Conservation (phyloP, 2,888 invertebrate genomes). For the Ashinkailepas kermadecensis region DNA sequence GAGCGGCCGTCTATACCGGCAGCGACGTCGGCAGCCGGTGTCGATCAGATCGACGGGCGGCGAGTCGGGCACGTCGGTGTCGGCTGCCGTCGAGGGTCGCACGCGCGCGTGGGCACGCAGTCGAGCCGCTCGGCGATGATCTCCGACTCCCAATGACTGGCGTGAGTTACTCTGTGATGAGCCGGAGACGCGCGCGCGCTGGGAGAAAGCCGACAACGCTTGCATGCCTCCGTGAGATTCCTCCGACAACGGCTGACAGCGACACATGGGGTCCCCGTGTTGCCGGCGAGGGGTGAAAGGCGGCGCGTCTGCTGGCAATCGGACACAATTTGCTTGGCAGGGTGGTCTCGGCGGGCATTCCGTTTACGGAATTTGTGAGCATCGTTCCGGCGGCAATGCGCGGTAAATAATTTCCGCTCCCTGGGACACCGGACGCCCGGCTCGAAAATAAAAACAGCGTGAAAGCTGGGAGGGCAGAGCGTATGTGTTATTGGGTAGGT, state of each 20-base stretch:
- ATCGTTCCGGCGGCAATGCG: neutral
- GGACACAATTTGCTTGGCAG: constrained; percentile 14
- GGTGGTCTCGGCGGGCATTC: constrained; percentile 20
- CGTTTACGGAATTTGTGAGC: constrained; percentile 18
- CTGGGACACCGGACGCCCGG: neutral
- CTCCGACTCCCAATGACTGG: no score
- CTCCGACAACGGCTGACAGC: neutral
- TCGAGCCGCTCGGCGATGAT: no score
- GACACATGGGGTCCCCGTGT: neutral
- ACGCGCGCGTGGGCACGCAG: no score
- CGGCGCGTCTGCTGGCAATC: neutral
- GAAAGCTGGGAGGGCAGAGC: no score
- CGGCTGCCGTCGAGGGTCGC: neutral
- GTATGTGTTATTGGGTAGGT: no score
- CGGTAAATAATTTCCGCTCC: neutral
- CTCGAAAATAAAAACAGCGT: neutral
- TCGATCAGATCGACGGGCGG: no score
- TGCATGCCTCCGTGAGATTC: neutral
- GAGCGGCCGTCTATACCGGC: no score
- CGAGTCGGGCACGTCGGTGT: neutral
- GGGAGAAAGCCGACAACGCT: neutral
- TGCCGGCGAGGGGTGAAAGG: constrained; percentile 1
- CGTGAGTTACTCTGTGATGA: no score
- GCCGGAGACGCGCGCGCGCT: no score
- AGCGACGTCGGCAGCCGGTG: no score